Evolutionary conservation across 2,113 vertebrate genomes (phyloP).

Genomic region (Peromyscus maniculatus): DNA sequence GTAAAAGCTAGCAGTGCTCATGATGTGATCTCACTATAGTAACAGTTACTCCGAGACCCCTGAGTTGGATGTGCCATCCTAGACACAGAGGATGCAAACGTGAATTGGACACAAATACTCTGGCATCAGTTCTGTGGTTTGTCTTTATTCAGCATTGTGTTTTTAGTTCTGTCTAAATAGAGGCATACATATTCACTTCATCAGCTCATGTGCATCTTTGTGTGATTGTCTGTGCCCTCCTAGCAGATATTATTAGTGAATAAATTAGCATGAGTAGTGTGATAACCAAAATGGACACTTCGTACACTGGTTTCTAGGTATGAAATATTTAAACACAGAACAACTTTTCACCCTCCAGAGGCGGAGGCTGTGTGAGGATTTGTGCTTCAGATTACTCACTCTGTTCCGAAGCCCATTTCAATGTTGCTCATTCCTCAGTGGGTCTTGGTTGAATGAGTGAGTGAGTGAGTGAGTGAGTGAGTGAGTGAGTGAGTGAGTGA

Average conservation of each 20-base stretch:
- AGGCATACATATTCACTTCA: background rate
- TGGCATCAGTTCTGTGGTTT: background rate
- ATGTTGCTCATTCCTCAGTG: background rate
- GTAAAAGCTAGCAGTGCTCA: background rate
- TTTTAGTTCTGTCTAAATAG: background rate
- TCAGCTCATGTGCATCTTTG: background rate
- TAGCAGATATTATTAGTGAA: slow-evolving; percentile 11
- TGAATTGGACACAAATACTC: background rate
- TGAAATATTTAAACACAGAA: background rate
- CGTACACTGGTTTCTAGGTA: background rate
- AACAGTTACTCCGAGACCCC: background rate
- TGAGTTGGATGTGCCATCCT: background rate
- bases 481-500: background rate
- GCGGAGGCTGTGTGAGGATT: background rate
- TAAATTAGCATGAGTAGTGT: background rate
- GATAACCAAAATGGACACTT: background rate
- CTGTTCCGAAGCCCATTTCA: background rate
- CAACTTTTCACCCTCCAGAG: background rate
- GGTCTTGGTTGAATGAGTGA: background rate
- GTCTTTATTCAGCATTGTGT: background rate
- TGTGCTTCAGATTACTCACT: background rate
- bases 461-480: background rate
- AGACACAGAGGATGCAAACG: background rate
- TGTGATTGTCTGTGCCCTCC: background rate
- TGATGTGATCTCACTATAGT: background rate